These are phyloP conservation scores for Ametastegia equiseti DNA, from an alignment of 2,888 invertebrate genomes.

Conservation along the genomic window DNA sequence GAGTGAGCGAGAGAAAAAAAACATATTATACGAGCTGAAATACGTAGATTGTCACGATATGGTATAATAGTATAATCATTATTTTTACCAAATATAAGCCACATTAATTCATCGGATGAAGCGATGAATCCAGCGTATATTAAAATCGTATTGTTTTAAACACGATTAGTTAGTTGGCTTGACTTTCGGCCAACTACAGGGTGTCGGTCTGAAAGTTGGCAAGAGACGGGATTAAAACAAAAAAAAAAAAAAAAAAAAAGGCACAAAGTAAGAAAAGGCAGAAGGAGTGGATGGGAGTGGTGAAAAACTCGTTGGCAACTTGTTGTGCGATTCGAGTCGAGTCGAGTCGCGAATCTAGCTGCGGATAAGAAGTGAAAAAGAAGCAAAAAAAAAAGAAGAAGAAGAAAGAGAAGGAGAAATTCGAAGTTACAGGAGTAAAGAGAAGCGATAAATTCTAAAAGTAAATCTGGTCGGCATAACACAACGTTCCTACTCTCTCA, in stretches of 20 bases:
- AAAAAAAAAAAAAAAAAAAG: neutral
- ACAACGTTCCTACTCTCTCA: neutral
- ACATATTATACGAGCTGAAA: too few relatives aligned
- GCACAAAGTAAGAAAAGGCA: neutral
- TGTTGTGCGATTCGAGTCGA: too few relatives aligned
- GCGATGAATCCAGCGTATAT: neutral
- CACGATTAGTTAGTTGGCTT: neutral
- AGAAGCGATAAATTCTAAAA: slow-evolving; percentile 64
- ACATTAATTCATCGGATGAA: neutral
- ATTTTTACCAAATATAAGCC: neutral
- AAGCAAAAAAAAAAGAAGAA: neutral
- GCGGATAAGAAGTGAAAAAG: neutral
- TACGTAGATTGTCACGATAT: neutral
- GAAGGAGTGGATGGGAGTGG: neutral
- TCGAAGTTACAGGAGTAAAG: slow-evolving; percentile 51
- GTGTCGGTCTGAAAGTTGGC: neutral
- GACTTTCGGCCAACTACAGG: neutral
- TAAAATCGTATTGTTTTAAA: neutral
- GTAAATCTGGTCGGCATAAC: slow-evolving; percentile 53
- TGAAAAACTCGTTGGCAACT: slow-evolving; percentile 27
- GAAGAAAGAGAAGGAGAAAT: neutral
- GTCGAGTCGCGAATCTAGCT: neutral
- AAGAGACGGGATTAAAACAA: neutral
- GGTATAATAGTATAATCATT: neutral
- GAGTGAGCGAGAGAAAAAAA: too few relatives aligned